Base-by-base conservation (phyloP, 2,113 vertebrate genomes). In the Otus sunia region DNA sequence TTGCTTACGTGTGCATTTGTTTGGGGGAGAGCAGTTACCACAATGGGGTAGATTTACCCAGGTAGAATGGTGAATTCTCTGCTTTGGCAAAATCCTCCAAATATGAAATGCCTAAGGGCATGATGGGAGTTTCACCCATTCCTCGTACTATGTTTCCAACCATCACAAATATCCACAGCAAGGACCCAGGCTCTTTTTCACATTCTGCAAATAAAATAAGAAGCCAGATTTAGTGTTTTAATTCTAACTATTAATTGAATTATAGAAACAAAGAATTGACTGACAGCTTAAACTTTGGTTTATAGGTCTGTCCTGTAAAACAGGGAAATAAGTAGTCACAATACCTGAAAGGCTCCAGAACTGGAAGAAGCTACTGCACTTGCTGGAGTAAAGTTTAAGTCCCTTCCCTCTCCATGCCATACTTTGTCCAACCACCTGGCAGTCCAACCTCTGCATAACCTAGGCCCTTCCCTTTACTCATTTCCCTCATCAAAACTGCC, bases 41-140 rank as follows among this genome's bases (percentile, higher is more conserved):
- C 15, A 58, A 2, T 5, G 88, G 18, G 8, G 7, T 12, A 76
- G 77, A 87, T 60, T 98, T 98, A 99, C 99, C 99, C 71, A 99
- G 98, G 94, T 99, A 99, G 58, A 99, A 98, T 50, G 99, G 99
- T 32, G 99, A 99, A 83, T 99, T 99, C 96, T 99, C 99, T 86
- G 98, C 92, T 77, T 97, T 98, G 74, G 99, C 98, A 97, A 99
- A 99, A 96, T 99, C 99, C 82, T 99, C 99, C 58, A 99, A 97
- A 74, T 99, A 99, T 1, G 99, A 99, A 94, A 99, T 98, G 53
- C 99, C 99, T 56, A 99, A 97, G 27, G 99, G 99, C 90, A 98
- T 98, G 18, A 99, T 98, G 25, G 99, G 99, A 4, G 99, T 99
- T 96, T 99, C 99, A 19, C 99, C 99, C n/a, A 99, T 98, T 52